A percentile compares a stretch with the other conserved stretches of the same genome.
Evolutionary conservation across 2,888 invertebrate species (phyloP).

Genomic region (Tinea trinotella): DNA sequence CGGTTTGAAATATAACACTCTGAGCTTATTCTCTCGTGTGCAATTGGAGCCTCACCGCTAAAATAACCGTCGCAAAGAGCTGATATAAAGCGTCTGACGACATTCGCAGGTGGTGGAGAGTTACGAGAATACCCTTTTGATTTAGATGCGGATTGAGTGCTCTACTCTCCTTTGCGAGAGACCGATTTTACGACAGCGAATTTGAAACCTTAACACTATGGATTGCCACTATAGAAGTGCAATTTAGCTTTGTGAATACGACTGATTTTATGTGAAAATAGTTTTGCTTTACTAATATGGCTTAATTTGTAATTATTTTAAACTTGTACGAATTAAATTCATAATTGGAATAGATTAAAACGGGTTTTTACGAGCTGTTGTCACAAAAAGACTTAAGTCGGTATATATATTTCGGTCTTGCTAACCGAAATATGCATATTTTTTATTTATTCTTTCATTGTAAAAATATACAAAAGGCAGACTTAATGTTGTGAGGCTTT

Average conservation of each 20-base stretch:
- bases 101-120: constrained; percentile 33
- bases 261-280: background rate
- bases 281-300: background rate
- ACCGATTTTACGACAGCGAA: background rate
- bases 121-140: constrained; percentile 14
- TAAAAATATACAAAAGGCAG: too few species aligned
- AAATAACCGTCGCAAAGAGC: constrained; percentile 60
- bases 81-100: constrained; percentile 42
- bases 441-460: too few species aligned
- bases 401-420: too few species aligned
- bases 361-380: too few species aligned
- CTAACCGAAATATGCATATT: too few species aligned
- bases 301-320: too few species aligned
- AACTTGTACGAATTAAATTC: too few species aligned
- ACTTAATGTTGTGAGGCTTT: too few species aligned
- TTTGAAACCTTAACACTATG: constrained; percentile 11
- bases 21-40: constrained; percentile 47
- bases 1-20: constrained; percentile 24
- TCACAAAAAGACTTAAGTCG: too few species aligned
- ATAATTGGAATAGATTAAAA: too few species aligned
- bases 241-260: background rate
- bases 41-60: constrained; percentile 44
- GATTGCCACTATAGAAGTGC: constrained; percentile 5
- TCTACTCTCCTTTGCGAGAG: constrained; percentile 5
- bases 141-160: constrained; percentile 17